Conservation (phyloP, 1,140 invertebrate species). For the Drosophila subpulchrella region DNA sequence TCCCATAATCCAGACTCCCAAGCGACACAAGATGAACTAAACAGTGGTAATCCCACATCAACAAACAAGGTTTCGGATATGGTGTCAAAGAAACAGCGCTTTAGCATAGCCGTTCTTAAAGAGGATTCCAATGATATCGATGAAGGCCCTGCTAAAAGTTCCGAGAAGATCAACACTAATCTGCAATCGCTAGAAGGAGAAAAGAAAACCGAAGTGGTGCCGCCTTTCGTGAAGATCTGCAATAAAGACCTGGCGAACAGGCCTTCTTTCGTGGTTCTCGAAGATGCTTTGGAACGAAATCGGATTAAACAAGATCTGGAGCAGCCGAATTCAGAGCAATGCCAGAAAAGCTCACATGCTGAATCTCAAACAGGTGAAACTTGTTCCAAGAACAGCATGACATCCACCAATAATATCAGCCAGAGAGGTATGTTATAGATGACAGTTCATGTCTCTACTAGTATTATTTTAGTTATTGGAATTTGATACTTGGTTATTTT, state of each 20-base stretch:
- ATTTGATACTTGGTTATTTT: neutral
- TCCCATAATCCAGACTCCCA: neutral
- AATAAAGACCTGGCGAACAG: constrained; percentile 38
- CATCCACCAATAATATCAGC: neutral
- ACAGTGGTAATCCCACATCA: neutral
- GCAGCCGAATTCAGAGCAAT: neutral
- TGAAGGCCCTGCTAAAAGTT: neutral
- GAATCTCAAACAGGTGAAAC: neutral
- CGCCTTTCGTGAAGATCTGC: constrained; percentile 35
- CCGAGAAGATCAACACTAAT: neutral
- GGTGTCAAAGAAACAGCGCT: constrained; percentile 10
- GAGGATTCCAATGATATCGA: constrained; percentile 5
- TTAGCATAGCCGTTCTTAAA: constrained; percentile 44
- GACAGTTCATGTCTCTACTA: neutral
- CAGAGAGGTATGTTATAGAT: neutral
- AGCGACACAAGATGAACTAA: neutral
- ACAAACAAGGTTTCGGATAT: neutral
- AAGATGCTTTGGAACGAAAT: constrained; percentile 37
- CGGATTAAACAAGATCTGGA: constrained; percentile 22
- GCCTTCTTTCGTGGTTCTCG: constrained; percentile 56
- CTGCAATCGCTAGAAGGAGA: constrained; percentile 4
- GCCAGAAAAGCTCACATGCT: neutral
- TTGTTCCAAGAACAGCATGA: neutral
- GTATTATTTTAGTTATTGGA: too few species aligned
- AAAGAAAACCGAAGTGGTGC: neutral